phyloP scores from a whole-genome alignment of 2,888 invertebrate species.

The Cephus pygmeus region DNA sequence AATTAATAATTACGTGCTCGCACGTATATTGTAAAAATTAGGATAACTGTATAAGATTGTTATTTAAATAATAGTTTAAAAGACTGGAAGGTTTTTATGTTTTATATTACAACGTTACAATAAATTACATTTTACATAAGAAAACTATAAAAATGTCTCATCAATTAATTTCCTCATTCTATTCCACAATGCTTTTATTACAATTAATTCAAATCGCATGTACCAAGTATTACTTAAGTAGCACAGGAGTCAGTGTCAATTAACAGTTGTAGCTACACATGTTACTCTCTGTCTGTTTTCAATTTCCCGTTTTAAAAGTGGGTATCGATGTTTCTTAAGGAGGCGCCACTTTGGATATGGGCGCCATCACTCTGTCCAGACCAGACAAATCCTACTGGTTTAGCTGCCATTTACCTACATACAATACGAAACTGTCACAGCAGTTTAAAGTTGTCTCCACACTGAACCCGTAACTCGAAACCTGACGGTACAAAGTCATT shows the following conservation, averaged over 20 bases:
- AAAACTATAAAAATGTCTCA: not conserved
- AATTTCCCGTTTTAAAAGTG: constrained; percentile 12
- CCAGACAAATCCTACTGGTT: not conserved
- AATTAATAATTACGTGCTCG: not conserved
- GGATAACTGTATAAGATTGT: constrained; percentile 25
- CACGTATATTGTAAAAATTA: not conserved
- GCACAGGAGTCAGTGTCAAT: constrained; percentile 16
- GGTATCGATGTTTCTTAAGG: not conserved
- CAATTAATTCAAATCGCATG: constrained; percentile 14
- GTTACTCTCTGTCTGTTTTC: constrained; percentile 22
- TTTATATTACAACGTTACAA: constrained; percentile 25
- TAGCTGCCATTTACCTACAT: not conserved
- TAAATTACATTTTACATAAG: constrained; percentile 20
- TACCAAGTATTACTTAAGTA: constrained; percentile 12
- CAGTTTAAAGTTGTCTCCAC: not conserved
- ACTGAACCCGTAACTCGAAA: not conserved
- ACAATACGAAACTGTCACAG: not conserved
- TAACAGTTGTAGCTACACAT: constrained; percentile 32
- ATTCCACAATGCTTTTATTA: constrained; percentile 11
- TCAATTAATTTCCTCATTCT: constrained; percentile 14
- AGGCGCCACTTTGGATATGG: constrained; percentile 9
- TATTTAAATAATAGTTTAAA: constrained; percentile 23
- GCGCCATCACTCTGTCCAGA: constrained; percentile 9
- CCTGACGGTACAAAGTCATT: not conserved
- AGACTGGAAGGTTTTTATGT: constrained; percentile 5